phyloP scores from a whole-genome alignment of 2,113 vertebrate genomes.

The Hymenochirus boettgeri region DNA sequence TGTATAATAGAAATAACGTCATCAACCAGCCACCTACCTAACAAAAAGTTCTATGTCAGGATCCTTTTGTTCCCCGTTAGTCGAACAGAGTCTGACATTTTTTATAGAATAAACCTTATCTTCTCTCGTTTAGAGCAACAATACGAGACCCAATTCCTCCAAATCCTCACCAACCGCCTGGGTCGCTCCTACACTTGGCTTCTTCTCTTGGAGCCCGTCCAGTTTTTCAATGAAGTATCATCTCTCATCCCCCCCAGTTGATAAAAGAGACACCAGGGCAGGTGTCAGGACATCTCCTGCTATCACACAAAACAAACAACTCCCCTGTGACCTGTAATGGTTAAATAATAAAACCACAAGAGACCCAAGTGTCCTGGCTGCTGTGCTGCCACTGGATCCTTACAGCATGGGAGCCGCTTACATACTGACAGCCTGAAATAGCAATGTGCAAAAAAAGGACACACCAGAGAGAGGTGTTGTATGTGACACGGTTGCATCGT shows the following conservation, averaged over 20 bases:
- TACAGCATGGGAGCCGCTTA: conserved; percentile 57
- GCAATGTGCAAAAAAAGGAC: conserved; percentile 46
- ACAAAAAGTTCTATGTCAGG: conserved; percentile 93
- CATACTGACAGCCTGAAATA: conserved; percentile 62
- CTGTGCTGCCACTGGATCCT: conserved; percentile 58
- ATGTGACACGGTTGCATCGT: conserved; percentile 35
- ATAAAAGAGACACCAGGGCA: not conserved
- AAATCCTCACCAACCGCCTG: not conserved
- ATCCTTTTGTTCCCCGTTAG: conserved; percentile 73
- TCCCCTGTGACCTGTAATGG: not conserved
- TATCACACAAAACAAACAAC: no score
- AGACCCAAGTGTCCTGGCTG: conserved; percentile 63
- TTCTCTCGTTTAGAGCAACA: conserved; percentile 35
- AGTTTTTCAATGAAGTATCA: not conserved
- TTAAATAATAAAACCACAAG: conserved; percentile 39
- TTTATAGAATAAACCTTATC: conserved; percentile 46
- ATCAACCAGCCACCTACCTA: conserved; percentile 87
- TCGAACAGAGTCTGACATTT: conserved; percentile 64
- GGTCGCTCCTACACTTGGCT: not conserved
- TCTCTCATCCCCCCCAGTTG: not conserved
- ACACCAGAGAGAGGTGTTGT: conserved; percentile 50
- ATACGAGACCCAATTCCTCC: not conserved
- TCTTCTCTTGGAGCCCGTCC: not conserved
- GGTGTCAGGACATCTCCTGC: not conserved
- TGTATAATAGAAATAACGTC: no score